Evolutionary conservation across 2,797 vertebrate genomes (phyloP), one percentile per base, ranked within the genome.

Genomic region (Pipistrellus pipistrellus): DNA sequence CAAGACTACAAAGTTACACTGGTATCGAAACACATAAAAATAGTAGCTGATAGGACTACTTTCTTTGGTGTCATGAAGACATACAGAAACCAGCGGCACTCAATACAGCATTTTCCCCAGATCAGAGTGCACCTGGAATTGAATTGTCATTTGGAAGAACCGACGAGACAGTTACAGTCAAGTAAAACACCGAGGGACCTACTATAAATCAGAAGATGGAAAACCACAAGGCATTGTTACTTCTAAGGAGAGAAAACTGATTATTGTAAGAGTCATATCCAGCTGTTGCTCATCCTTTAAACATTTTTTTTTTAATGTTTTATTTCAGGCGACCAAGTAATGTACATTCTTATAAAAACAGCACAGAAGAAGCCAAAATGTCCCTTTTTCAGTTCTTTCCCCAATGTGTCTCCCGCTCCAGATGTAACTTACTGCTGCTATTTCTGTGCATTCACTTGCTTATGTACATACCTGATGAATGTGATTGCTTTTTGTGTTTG

Each of bases 111-210:
- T 90, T 68, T 66, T 93, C 76, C 64, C 55, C 27, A 94, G 77
- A 51, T 83, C 64, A 90, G 23, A 20, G 48, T 96, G 69, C 87
- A 86, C 83, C 78, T 82, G 44, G 73, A 77, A 87, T 86, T 80
- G 32, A 92, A 57, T 41, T 73, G 2, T 3, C 92, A 4, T 6
- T 78, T 75, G 51, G 48, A 71, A 92, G 51, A 90, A 87, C 7
- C 27, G 7, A 11, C 6, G n/a, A 85, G 48, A 83, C 30, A 12
- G 18, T 85, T 91, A 75, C 3, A 48, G 30, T 76, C 41, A 86
- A 62, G n/a, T 18, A 85, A 85, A 93, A 73, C 35, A 48, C 46
- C 13, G 18, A 68, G 11, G 3, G 35, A 84, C 75, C 12, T 44
- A 8, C 21, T n/a, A 78, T 38, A 38, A 71, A n/a, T 44, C 59